Conservation (phyloP, 2,888 invertebrate genomes). For the Phlogophora meticulosa region DNA sequence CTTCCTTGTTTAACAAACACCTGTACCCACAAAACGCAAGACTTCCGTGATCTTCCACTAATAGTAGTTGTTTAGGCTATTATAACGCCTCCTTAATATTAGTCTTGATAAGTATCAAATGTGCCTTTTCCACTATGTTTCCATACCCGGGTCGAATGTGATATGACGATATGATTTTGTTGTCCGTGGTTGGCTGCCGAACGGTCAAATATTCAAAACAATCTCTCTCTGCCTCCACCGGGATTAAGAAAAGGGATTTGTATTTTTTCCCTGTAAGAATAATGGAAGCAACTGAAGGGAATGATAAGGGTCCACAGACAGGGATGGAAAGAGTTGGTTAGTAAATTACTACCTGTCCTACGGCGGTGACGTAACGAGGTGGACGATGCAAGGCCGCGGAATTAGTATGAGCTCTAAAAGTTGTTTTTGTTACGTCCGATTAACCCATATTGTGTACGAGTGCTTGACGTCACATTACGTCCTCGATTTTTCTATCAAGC, state of each 20-base stretch:
- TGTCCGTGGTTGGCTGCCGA: constrained; percentile 57
- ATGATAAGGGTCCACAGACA: constrained; percentile 68
- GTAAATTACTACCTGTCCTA: constrained; percentile 61
- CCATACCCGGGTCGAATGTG: constrained; percentile 63
- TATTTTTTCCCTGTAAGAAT: constrained; percentile 75
- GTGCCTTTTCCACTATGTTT: constrained; percentile 53
- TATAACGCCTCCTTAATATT: constrained; percentile 67
- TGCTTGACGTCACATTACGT: constrained; percentile 89
- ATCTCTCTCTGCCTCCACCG: constrained; percentile 68
- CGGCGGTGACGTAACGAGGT: constrained; percentile 43
- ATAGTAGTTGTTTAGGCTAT: constrained; percentile 38
- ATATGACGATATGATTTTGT: constrained; percentile 70
- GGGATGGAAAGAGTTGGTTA: constrained; percentile 58
- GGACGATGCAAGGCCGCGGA: constrained; percentile 42
- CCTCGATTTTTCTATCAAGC: constrained; percentile 90
- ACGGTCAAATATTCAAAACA: constrained; percentile 80
- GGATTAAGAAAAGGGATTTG: constrained; percentile 78
- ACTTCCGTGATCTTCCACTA: constrained; percentile 6
- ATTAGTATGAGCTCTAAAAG: constrained; percentile 70
- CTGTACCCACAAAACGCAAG: background rate
- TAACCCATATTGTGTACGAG: constrained; percentile 87
- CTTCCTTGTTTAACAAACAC: too few relatives aligned
- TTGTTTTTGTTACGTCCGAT: constrained; percentile 86
- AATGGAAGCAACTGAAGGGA: constrained; percentile 70
- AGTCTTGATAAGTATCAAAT: constrained; percentile 63